Conservation (phyloP, 1,140 invertebrate species). For the Euwallacea similis region DNA sequence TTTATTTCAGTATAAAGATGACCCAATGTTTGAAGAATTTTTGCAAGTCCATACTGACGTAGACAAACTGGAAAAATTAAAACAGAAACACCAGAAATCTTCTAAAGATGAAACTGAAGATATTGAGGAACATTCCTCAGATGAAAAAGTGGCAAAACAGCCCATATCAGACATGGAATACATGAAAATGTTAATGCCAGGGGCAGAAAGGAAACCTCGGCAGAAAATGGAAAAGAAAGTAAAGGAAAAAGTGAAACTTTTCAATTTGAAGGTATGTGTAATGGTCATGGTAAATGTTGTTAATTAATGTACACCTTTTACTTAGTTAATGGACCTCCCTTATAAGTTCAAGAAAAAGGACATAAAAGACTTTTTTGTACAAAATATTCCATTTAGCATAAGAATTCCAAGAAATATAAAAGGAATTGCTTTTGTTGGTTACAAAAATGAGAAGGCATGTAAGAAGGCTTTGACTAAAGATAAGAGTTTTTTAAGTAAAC, state of each 20-base stretch:
- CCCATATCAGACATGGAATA: constrained; percentile 70
- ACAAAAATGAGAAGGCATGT: constrained; percentile 79
- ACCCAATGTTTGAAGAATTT: constrained; percentile 88
- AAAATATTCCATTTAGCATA: constrained; percentile 76
- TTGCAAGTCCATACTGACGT: constrained; percentile 72
- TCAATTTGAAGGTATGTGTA: constrained; percentile 61
- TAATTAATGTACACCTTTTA: not conserved
- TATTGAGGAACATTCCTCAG: not conserved
- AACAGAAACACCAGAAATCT: constrained; percentile 46
- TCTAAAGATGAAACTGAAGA: not conserved
- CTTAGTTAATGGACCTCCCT: constrained; percentile 59
- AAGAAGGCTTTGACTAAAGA: constrained; percentile 83
- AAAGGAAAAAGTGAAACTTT: constrained; percentile 56
- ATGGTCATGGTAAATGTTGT: not conserved
- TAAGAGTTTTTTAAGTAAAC: constrained; percentile 80
- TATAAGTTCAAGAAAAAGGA: constrained; percentile 76
- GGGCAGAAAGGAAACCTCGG: constrained; percentile 12
- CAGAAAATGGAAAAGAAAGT: constrained; percentile 49
- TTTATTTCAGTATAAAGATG: constrained; percentile 74
- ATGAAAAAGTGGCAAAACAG: constrained; percentile 63
- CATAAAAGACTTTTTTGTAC: constrained; percentile 83
- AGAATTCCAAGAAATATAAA: constrained; percentile 75
- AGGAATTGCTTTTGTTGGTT: constrained; percentile 90
- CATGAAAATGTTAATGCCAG: constrained; percentile 57
- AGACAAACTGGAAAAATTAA: constrained; percentile 52